These are phyloP conservation scores for Drosophila tristis DNA, from an alignment of 1,140 invertebrate species.

Conservation along the genomic window DNA sequence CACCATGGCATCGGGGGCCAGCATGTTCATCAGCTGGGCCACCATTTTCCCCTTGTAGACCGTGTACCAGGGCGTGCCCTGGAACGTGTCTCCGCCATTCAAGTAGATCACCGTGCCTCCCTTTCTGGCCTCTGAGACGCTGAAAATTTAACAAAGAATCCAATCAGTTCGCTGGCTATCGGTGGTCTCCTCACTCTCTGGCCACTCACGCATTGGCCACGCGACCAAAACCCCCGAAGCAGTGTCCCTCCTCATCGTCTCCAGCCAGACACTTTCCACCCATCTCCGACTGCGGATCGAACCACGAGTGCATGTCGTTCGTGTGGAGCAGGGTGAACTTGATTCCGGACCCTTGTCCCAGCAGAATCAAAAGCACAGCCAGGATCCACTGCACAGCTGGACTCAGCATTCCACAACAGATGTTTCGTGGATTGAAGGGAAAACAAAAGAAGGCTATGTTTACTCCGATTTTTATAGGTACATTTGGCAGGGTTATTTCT, in stretches of 20 bases:
- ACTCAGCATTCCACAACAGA: slow-evolving; percentile 2
- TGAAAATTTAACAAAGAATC: slow-evolving; percentile 28
- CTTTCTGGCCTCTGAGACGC: slow-evolving; percentile 85
- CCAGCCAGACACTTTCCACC: slow-evolving; percentile 87
- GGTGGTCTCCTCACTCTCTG: too few species aligned
- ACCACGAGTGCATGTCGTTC: slow-evolving; percentile 95
- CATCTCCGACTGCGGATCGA: slow-evolving; percentile 89
- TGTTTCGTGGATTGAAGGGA: slow-evolving; percentile 6
- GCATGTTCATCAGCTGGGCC: slow-evolving; percentile 89
- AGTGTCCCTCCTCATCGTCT: slow-evolving; percentile 85
- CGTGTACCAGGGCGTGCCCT: slow-evolving; percentile 93
- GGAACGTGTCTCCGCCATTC: slow-evolving; percentile 95
- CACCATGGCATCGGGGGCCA: slow-evolving; percentile 93
- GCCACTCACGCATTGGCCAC: slow-evolving; percentile 87
- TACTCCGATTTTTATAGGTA: too few species aligned
- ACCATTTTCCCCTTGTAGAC: slow-evolving; percentile 90
- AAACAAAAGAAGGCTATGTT: slow-evolving; percentile 13
- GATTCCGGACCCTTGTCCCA: background rate
- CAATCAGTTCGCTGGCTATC: accelerated
- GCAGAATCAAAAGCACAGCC: background rate
- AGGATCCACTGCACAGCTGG: background rate
- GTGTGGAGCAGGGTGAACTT: slow-evolving; percentile 91
- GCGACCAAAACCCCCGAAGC: slow-evolving; percentile 93
- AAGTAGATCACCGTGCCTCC: slow-evolving; percentile 88
- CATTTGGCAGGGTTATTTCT: too few species aligned